Base-by-base conservation (phyloP, 2,113 vertebrate species). In the Colossoma macropomum region DNA sequence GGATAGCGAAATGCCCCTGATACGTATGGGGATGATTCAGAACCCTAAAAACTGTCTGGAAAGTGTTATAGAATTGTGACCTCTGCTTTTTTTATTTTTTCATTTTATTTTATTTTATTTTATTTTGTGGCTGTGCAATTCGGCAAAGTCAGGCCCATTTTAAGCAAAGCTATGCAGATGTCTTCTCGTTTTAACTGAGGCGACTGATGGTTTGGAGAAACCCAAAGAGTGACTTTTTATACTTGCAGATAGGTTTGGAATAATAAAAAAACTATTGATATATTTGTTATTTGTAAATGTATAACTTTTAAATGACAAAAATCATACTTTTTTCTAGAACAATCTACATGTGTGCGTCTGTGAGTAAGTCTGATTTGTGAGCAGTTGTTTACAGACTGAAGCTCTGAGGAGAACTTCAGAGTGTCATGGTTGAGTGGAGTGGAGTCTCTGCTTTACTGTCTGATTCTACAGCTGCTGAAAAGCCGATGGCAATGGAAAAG, bases 231-330 rank as follows among this genome's bases (percentile, higher is more conserved):
- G 91, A 90, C 90, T 93, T 94, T 90, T 88, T 84, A 85, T 79
- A 86, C 75, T 65, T 87, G 81, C 48, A 88, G 77, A 80, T 78
- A 90, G 81, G 89, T 93, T 91, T 88, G 90, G 87, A 92, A 79
- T 84, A 52, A 72, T 12, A 52, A 48, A 69, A 75, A 59, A 63
- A 77, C 70, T 12, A 77, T 75, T 75, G 80, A 89, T 93, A 94
- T 95, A 93, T 95, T 94, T 94, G 84, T 94, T 95, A 93, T 95
- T 93, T 94, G 84, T 94, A 94, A 89, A 89, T 71, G 56, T 86
- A 86, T 89, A 91, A 62, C 72, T 93, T 94, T 94, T 92, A 82
- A 91, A 91, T 82, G 86, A 89, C 86, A 85, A 84, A n/a, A 86
- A 32, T 45, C 17, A 83, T 56, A 34, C 59, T 86, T 92, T 94